A percentile compares a stretch with the other conserved stretches of the same genome.
Evolutionary conservation across 2,113 vertebrate species (phyloP).

Genomic region (Noturus placidus): DNA sequence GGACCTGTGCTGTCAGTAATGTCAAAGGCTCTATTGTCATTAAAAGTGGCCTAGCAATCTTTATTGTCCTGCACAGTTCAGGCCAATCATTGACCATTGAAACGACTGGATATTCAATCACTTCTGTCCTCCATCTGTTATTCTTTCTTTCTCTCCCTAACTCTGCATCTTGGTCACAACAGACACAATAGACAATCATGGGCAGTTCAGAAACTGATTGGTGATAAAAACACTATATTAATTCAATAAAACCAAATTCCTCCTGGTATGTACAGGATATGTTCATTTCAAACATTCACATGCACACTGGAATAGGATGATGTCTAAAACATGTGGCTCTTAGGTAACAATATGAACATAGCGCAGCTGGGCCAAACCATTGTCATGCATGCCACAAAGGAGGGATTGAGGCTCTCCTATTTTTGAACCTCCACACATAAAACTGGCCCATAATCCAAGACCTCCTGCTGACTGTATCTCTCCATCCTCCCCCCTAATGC

Average conservation of each 20-base stretch:
- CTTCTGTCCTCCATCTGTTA: conserved; percentile 50
- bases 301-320: not conserved
- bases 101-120: conserved; percentile 67
- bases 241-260: not conserved
- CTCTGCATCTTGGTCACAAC: conserved; percentile 11
- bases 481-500: conserved; percentile 20
- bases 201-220: not conserved
- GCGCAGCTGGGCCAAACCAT: conserved; percentile 43
- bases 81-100: conserved; percentile 65
- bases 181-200: not conserved
- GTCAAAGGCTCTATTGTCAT: conserved; percentile 76
- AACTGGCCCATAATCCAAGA: conserved; percentile 45
- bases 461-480: conserved; percentile 34
- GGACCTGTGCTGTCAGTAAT: conserved; percentile 62
- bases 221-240: conserved; percentile 16
- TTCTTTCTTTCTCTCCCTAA: conserved; percentile 58
- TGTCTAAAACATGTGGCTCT: conserved; percentile 1
- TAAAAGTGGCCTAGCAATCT: conserved; percentile 62
- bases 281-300: not conserved
- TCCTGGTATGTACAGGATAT: not conserved
- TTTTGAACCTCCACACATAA: conserved; percentile 30
- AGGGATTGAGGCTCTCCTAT: conserved; percentile 36
- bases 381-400: conserved; percentile 45
- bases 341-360: not conserved
- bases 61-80: conserved; percentile 70